These are phyloP conservation scores for Tenthredo notha DNA, from an alignment of 2,888 invertebrate species.

Conservation along the genomic window DNA sequence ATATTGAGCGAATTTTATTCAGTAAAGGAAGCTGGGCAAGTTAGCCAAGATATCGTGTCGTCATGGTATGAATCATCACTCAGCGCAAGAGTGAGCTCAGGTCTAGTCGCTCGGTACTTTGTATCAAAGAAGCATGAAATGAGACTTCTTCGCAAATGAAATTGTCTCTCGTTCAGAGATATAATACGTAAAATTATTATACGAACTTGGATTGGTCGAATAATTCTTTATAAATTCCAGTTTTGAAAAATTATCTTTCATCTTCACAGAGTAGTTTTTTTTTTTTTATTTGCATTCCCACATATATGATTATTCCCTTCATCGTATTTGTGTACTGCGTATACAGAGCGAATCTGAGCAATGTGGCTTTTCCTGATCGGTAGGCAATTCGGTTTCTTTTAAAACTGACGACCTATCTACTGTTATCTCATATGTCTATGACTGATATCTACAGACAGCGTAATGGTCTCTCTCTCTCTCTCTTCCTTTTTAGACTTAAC, in stretches of 20 bases:
- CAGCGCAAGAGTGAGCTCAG: slow-evolving; percentile 52
- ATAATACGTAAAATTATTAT: not conserved
- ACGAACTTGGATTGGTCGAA: not conserved
- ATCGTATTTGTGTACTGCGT: not conserved
- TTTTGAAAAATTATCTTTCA: not conserved
- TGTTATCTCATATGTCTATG: too few relatives aligned
- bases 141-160: not conserved
- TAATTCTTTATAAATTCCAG: not conserved
- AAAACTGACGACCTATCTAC: too few relatives aligned
- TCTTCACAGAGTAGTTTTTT: not conserved
- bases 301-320: not conserved
- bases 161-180: not conserved
- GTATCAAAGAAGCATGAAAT: not conserved
- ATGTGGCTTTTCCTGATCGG: too few relatives aligned
- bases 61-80: slow-evolving; percentile 68
- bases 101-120: slow-evolving; percentile 22
- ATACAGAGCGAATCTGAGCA: too few relatives aligned
- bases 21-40: slow-evolving; percentile 53
- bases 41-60: slow-evolving; percentile 58
- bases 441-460: too few relatives aligned
- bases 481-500: too few relatives aligned
- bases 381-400: too few relatives aligned
- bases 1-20: slow-evolving; percentile 40
- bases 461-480: too few relatives aligned
- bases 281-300: not conserved